Evolutionary conservation across 2,113 vertebrate genomes (phyloP), one percentile per base, ranked within the genome.

Genomic region (Lepus americanus): DNA sequence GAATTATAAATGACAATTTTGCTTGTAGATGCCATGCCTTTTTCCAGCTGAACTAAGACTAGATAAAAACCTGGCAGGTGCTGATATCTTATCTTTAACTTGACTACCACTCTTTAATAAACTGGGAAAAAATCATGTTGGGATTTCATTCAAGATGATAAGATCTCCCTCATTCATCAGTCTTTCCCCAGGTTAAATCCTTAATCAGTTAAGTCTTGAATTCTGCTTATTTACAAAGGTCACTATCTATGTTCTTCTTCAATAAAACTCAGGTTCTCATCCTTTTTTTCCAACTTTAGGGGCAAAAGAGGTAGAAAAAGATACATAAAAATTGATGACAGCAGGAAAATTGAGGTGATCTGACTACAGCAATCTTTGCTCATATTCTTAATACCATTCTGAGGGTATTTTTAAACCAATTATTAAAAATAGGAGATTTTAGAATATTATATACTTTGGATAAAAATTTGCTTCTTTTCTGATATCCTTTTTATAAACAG

Each of bases 91-190:
- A 13, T 63, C 33, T 44, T 87, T 96, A 69, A 90, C 69, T 90
- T 92, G 90, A 96, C 91, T 95, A 82, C 13, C 36, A 82, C 1
- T 77, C 12, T 78, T n/a, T 63, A 66, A 83, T 96, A 94, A 83
- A 64, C 23, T 94, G 33, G 79, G 44, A 70, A 87, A 86, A 29
- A 82, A 59, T 79, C 44, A 86, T 79, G 55, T 74, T 78, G 64
- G 61, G 51, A 78, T 64, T 49, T 89, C 55, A 87, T 87, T 94
- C 16, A 61, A 44, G 66, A 96, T 74, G 93, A 95, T 78, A 90
- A 87, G 53, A 96, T 81, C 86, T 78, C 76, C 92, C 55, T 81
- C 64, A 95, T 82, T 92, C 61, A 82, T 91, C 64, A 82, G 39
- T 44, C 33, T 77, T 82, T 89, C 31, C 13, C 79, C 23, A 81